phyloP scores from a whole-genome alignment of 2,888 invertebrate genomes.

The Apoda limacodes region DNA sequence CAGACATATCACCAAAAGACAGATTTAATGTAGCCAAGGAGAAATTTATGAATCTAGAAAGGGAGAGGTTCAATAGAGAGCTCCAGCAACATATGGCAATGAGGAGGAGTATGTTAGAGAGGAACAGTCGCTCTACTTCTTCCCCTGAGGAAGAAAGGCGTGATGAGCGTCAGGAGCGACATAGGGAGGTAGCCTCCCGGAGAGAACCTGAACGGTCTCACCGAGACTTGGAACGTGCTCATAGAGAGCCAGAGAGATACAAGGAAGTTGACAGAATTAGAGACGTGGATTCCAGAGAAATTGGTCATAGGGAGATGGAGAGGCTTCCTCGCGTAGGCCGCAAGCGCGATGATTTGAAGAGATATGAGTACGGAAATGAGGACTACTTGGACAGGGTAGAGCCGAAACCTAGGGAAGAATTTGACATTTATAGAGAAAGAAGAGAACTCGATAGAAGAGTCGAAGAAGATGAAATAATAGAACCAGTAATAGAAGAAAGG shows the following conservation, averaged over 20 bases:
- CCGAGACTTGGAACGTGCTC: slow-evolving; percentile 34
- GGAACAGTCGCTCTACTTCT: slow-evolving; percentile 66
- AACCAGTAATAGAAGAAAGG: slow-evolving; percentile 54
- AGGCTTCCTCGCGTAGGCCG: slow-evolving; percentile 55
- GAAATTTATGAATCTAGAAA: slow-evolving; percentile 84
- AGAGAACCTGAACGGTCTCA: slow-evolving; percentile 59
- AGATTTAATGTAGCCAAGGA: slow-evolving; percentile 89
- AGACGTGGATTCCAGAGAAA: slow-evolving; percentile 34
- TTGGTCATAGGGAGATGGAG: slow-evolving; percentile 50
- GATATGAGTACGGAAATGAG: slow-evolving; percentile 56
- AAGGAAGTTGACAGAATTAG: slow-evolving; percentile 48
- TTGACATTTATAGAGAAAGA: slow-evolving; percentile 51
- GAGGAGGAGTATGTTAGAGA: slow-evolving; percentile 60
- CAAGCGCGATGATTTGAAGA: slow-evolving; percentile 52
- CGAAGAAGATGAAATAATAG: slow-evolving; percentile 58
- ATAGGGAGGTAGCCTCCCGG: slow-evolving; percentile 50
- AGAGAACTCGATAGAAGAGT: slow-evolving; percentile 55
- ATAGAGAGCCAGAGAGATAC: slow-evolving; percentile 31
- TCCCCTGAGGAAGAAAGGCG: slow-evolving; percentile 64
- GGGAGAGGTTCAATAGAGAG: slow-evolving; percentile 73
- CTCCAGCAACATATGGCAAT: slow-evolving; percentile 64
- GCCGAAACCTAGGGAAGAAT: slow-evolving; percentile 49
- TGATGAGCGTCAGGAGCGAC: slow-evolving; percentile 60
- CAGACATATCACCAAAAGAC: slow-evolving; percentile 75
- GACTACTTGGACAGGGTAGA: slow-evolving; percentile 55